Evolutionary conservation across 2,888 invertebrate species (phyloP).

Genomic region (Trichogramma evanescens): DNA sequence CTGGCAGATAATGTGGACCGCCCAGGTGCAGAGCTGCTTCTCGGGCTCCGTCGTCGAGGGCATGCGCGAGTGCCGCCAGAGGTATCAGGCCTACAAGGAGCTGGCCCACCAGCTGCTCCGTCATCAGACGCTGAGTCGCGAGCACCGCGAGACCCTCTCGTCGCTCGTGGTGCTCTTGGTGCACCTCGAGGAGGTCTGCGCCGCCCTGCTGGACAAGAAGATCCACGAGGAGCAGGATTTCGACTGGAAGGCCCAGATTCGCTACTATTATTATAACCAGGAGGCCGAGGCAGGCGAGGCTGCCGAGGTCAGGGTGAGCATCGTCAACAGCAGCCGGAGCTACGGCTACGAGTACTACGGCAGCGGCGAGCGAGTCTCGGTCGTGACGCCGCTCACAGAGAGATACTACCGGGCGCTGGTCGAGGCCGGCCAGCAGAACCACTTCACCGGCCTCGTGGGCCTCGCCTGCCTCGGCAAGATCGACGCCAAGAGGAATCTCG

Average conservation of each 20-base stretch:
- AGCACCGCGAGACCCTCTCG: conserved; percentile 50
- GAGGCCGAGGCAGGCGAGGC: conserved; percentile 24
- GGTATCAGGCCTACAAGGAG: conserved; percentile 49
- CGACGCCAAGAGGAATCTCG: conserved; percentile 54
- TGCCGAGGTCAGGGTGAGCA: conserved; percentile 43
- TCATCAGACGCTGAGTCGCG: conserved; percentile 51
- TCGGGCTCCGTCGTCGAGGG: conserved; percentile 35
- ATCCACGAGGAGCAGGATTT: conserved; percentile 51
- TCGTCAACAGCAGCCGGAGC: conserved; percentile 51
- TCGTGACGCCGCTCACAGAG: conserved; percentile 48
- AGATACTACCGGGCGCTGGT: conserved; percentile 57
- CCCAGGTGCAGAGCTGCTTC: conserved; percentile 54
- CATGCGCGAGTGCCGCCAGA: conserved; percentile 48
- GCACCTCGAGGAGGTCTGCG: conserved; percentile 52
- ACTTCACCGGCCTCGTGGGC: conserved; percentile 52
- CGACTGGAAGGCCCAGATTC: conserved; percentile 55
- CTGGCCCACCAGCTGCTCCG: conserved; percentile 56
- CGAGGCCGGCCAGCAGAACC: conserved; percentile 55
- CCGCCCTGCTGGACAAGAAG: conserved; percentile 41
- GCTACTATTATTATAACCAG: conserved; percentile 49
- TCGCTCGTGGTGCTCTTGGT: conserved; percentile 53
- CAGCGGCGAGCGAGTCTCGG: conserved; percentile 47
- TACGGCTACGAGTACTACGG: conserved; percentile 60
- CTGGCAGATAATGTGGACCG: conserved; percentile 62
- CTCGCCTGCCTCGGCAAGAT: conserved; percentile 52